Base-by-base conservation (phyloP, 1,140 invertebrate species). In the Tribolium madens region DNA sequence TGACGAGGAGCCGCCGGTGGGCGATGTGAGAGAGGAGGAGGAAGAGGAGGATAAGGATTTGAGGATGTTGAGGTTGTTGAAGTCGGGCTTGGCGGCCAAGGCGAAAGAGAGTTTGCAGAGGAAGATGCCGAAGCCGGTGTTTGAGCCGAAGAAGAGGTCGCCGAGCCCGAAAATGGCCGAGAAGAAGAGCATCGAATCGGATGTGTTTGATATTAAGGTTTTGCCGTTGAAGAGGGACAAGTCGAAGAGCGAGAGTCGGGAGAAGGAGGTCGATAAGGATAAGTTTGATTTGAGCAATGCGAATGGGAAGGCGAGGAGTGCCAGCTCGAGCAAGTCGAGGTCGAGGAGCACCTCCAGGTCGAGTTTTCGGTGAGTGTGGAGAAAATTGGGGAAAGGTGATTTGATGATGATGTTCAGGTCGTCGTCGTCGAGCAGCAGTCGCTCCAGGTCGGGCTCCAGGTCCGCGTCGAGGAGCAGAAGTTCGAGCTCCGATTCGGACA, bases 11-110 rank as follows among this genome's bases (percentile, higher is more conserved):
- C 88, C 86, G 73, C 88, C 86, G 9, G 89, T 90, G 0, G 88
- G 86, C 1, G 87, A 88, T 18, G 86, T 88, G 2, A 89, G 90
- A n/a, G 78, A 82, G 48, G 74, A 78, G 18, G 87, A 88, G 36
- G 86, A 89, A 69, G 86, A 88, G 47, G 83, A 84, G 26, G 86
- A 88, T 26, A 89, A 87, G 76, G 91, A 92, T 76, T 80, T 91
- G 18, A 88, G 88, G 76, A 91, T 92, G 77, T 82, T 93, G 64
- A 89, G 90, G 79, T 87, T 89, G 77, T 80, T 92, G 0, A 91
- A 91, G 78, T 88, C 86, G 12, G 91, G 88, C 0, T 84, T 92
- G n/a, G 90, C 91, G 0, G 90, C 90, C 0, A 91, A 91, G 81
- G 90, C 90, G 1, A 88, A 88, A 31, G 90, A 88, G 48, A 87